Evolutionary conservation across 1,140 invertebrate genomes (phyloP).

Genomic region (Drosophila sp.): DNA sequence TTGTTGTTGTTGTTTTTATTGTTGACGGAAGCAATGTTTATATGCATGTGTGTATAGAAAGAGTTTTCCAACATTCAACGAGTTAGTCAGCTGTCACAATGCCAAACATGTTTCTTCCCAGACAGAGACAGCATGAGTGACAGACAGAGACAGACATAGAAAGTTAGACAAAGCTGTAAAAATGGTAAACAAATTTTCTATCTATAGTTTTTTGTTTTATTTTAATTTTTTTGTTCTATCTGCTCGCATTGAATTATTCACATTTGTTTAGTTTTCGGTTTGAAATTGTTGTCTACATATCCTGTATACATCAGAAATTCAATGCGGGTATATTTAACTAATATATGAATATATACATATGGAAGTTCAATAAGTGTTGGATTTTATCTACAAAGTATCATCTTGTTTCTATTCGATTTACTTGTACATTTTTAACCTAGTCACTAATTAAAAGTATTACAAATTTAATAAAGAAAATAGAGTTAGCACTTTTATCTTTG

Average conservation of each 20-base stretch:
- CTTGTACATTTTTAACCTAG: too few species aligned
- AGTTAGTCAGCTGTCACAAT: slow-evolving; percentile 80
- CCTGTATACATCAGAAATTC: not conserved
- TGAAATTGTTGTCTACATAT: slow-evolving; percentile 16
- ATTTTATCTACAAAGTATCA: too few species aligned
- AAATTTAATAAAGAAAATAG: too few species aligned
- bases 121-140: not conserved
- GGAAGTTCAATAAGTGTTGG: too few species aligned
- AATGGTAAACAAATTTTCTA: slow-evolving; percentile 76
- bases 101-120: slow-evolving; percentile 41
- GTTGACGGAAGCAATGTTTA: slow-evolving; percentile 59
- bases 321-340: not conserved
- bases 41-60: slow-evolving; percentile 42
- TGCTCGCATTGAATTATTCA: slow-evolving; percentile 68
- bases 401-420: too few species aligned
- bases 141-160: not conserved
- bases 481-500: too few species aligned
- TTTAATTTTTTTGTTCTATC: slow-evolving; percentile 10
- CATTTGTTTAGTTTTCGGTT: slow-evolving; percentile 65
- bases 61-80: slow-evolving; percentile 61
- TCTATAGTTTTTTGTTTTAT: slow-evolving; percentile 42
- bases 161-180: slow-evolving; percentile 2
- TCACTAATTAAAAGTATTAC: too few species aligned
- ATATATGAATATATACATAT: not conserved
- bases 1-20: slow-evolving; percentile 35